Evolutionary conservation across 2,797 vertebrate genomes (phyloP), one percentile per base, ranked within the genome.

Genomic region (Psittacula derbiana): DNA sequence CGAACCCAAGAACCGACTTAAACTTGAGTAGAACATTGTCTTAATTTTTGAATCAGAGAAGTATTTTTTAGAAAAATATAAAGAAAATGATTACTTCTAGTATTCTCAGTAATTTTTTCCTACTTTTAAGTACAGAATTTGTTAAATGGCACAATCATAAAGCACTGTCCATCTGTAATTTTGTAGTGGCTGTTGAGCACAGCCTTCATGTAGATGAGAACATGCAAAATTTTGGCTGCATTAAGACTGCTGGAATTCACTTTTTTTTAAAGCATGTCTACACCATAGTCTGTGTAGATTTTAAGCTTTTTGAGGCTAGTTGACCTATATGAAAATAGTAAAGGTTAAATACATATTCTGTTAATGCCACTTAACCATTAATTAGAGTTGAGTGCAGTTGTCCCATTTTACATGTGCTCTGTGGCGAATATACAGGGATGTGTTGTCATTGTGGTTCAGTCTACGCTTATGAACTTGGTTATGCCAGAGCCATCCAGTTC

Each of bases 331-430:
- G 60, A 81, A 81, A 84, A 57, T 66, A 65, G 58, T 36, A 75
- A 75, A 30, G 41, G 52, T 90, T 88, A 88, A 74, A 41, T 79
- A 46, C 20, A 18, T 83, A 30, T 80, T 87, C 49, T 96, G 44
- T 40, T 86, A 86, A 76, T 79, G 40, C n/a, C 20, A 33, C 60
- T 86, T 92, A 84, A 84, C 73, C 50, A 73, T 84, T 93, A 80
- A 90, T 96, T 95, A 90, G 47, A 38, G 62, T 66, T 58, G 80
- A 88, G 25, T 11, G 78, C 62, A 78, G 3, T 85, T 89, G 91
- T 91, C 41, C 52, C 31, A n/a, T 94, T 95, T 94, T 67, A 46
- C 40, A 8, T 31, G 12, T 71, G 55, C 67, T 91, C 27, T 72
- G 62, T 92, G 85, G 80, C n/a, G 69, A 36, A 81, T 81, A 15